These are phyloP conservation scores for Hirudo medicinalis DNA, from an alignment of 1,140 invertebrate genomes.

Conservation along the genomic window DNA sequence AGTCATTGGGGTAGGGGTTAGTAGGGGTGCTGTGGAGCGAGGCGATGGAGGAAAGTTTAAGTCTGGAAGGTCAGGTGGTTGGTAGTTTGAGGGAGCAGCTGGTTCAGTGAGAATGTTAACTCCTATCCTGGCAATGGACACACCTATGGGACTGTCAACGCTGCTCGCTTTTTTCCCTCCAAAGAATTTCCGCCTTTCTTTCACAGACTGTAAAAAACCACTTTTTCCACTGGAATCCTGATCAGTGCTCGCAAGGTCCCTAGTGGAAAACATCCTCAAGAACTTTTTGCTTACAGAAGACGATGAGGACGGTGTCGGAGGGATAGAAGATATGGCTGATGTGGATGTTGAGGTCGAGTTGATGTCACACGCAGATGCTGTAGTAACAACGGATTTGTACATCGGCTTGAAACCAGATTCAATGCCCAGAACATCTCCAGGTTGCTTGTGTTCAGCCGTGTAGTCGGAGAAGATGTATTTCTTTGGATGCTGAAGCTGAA, in stretches of 20 bases:
- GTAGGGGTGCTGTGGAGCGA: no score
- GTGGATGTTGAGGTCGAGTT: neutral
- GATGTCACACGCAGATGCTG: neutral
- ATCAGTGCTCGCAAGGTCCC: neutral
- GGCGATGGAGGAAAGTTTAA: no score
- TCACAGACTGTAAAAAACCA: conserved; percentile 14
- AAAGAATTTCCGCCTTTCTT: conserved; percentile 16
- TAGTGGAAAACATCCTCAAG: conserved; percentile 1
- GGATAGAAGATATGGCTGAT: neutral
- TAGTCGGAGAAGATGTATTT: conserved; percentile 6
- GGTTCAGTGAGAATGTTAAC: conserved; percentile 12
- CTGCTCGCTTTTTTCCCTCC: conserved; percentile 13
- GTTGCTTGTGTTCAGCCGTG: neutral
- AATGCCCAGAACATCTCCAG: neutral
- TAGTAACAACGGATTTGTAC: neutral
- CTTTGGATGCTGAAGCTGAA: neutral
- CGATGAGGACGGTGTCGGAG: neutral
- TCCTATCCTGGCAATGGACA: conserved; percentile 16
- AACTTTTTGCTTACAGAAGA: neutral
- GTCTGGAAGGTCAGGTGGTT: conserved; percentile 1
- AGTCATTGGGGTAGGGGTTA: no score
- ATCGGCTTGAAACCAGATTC: neutral
- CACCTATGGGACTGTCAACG: conserved; percentile 11
- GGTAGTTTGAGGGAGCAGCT: conserved; percentile 13
- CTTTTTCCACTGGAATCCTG: neutral